phyloP scores from a whole-genome alignment of 2,888 invertebrate species.

The Hetaerina titia region DNA sequence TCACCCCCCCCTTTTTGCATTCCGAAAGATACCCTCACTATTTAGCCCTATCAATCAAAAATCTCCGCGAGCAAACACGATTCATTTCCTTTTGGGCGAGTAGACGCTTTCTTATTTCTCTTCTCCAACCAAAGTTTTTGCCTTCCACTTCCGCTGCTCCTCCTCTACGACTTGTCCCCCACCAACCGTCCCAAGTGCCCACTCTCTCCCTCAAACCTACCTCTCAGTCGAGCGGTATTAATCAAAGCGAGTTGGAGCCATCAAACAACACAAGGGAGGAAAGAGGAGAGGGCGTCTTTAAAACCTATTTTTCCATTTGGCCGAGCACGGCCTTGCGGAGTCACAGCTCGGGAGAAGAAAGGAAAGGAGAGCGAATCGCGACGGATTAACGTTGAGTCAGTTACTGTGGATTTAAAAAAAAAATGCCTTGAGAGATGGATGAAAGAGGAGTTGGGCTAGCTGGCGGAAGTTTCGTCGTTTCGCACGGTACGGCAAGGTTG shows the following conservation, averaged over 20 bases:
- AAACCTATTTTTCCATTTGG: slow-evolving; percentile 60
- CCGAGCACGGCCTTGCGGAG: slow-evolving; percentile 58
- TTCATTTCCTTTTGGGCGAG: neutral
- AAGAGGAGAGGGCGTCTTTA: neutral
- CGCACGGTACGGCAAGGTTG: too few relatives aligned
- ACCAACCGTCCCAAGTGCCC: neutral
- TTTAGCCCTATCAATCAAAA: neutral
- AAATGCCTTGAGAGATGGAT: neutral
- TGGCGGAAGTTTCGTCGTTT: neutral
- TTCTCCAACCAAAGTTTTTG: neutral
- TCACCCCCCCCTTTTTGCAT: neutral
- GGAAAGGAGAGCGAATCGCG: neutral
- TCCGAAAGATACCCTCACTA: neutral
- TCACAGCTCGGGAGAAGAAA: neutral
- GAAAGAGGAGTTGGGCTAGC: neutral
- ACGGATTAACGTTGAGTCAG: neutral
- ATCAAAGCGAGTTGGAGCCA: neutral
- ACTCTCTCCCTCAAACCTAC: neutral
- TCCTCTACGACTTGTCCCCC: too few relatives aligned
- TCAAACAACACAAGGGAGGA: neutral
- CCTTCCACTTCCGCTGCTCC: neutral
- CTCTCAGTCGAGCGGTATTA: neutral
- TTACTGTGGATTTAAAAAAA: slow-evolving; percentile 2
- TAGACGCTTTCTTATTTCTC: neutral
- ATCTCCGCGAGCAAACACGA: neutral